Evolutionary conservation across 2,888 invertebrate genomes (phyloP).

Genomic region (Odontomyia ornata): DNA sequence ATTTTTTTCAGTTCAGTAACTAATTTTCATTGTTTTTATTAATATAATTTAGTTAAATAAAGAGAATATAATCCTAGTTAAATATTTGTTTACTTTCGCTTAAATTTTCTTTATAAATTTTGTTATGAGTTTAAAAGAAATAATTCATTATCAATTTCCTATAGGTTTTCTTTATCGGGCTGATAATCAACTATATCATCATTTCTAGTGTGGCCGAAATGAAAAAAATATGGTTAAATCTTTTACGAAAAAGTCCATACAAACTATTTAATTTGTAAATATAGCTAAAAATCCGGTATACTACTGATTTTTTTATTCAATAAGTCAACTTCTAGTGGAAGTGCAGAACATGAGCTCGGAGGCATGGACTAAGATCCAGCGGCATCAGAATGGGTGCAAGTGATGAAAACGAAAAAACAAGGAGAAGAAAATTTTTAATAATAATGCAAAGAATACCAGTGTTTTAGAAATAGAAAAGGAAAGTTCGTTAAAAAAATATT

Average conservation of each 20-base stretch:
- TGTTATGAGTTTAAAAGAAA: constrained; percentile 31
- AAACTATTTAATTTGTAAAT: constrained; percentile 32
- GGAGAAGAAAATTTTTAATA: too few species aligned
- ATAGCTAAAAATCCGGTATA: constrained; percentile 37
- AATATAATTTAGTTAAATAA: constrained; percentile 39
- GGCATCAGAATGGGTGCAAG: too few species aligned
- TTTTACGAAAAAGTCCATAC: constrained; percentile 17
- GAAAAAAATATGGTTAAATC: constrained; percentile 15
- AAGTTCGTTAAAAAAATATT: too few species aligned
- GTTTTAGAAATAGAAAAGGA: too few species aligned
- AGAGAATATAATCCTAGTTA: constrained; percentile 44
- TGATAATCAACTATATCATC: constrained; percentile 33
- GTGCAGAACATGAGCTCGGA: too few species aligned
- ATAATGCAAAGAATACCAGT: too few species aligned
- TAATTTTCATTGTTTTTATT: constrained; percentile 36
- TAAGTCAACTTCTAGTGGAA: not conserved
- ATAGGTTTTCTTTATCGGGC: constrained; percentile 15
- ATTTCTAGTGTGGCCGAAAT: constrained; percentile 29
- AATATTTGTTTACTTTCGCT: constrained; percentile 28
- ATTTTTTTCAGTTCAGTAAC: too few species aligned
- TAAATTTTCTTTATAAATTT: constrained; percentile 36
- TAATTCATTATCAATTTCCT: constrained; percentile 38
- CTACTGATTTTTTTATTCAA: constrained; percentile 11
- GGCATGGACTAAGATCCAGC: too few species aligned
- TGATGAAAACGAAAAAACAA: too few species aligned